Evolutionary conservation across 2,113 vertebrate species (phyloP).

Genomic region (Propithecus coquereli): DNA sequence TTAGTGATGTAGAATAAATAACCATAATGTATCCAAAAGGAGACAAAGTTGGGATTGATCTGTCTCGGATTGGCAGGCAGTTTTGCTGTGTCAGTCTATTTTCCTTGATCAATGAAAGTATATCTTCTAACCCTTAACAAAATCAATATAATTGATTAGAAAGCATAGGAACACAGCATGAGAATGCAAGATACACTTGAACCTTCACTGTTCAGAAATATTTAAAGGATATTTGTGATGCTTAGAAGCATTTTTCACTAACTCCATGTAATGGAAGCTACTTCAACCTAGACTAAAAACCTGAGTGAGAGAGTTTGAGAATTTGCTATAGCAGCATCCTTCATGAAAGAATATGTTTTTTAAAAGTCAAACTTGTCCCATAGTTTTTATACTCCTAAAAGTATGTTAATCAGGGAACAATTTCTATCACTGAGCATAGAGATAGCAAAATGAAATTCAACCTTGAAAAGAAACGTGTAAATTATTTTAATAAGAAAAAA

Average conservation of each 20-base stretch:
- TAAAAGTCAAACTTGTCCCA: slow-evolving; percentile 35
- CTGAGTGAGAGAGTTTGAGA: slow-evolving; percentile 37
- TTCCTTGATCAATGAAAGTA: slow-evolving; percentile 90
- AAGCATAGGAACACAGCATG: slow-evolving; percentile 84
- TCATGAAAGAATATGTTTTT: slow-evolving; percentile 39
- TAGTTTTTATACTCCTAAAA: neutral
- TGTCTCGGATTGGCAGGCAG: slow-evolving; percentile 89
- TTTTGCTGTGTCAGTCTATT: slow-evolving; percentile 92
- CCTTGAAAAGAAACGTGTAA: neutral
- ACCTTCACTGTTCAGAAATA: slow-evolving; percentile 83
- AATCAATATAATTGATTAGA: slow-evolving; percentile 92
- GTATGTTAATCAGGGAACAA: neutral
- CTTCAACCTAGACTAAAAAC: slow-evolving; percentile 43
- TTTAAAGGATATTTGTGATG: slow-evolving; percentile 62
- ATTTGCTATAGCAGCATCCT: neutral
- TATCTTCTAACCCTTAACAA: slow-evolving; percentile 90
- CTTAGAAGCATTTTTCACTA: slow-evolving; percentile 49
- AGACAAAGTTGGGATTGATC: slow-evolving; percentile 92
- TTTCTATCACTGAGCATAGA: neutral
- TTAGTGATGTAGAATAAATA: slow-evolving; percentile 88
- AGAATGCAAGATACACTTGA: slow-evolving; percentile 85
- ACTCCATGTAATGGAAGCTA: slow-evolving; percentile 45
- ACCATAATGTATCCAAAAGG: slow-evolving; percentile 87
- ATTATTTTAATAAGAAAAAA: neutral
- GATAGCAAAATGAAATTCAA: slow-evolving; percentile 17